phyloP scores from a whole-genome alignment of 2,888 invertebrate genomes.

The Iselma pallidipennis region DNA sequence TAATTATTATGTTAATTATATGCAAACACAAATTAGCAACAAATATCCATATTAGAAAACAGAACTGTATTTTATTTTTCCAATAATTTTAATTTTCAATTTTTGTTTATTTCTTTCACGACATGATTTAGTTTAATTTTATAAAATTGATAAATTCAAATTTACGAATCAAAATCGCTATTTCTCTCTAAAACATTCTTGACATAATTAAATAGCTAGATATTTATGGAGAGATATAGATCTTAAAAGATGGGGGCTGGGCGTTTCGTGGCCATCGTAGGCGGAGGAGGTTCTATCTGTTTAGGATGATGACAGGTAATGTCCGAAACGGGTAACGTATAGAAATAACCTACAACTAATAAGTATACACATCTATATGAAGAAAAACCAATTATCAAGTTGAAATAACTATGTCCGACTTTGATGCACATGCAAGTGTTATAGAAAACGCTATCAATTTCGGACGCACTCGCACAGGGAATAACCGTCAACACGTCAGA shows the following conservation, averaged over 20 bases:
- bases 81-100: no score
- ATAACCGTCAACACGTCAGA: slow-evolving; percentile 2
- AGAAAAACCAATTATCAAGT: slow-evolving; percentile 25
- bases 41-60: slow-evolving; percentile 13
- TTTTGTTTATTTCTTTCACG: no score
- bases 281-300: slow-evolving; percentile 16
- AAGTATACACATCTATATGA: background rate
- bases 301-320: slow-evolving; percentile 23
- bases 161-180: slow-evolving; percentile 8
- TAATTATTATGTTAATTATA: slow-evolving; percentile 27
- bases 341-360: slow-evolving; percentile 8
- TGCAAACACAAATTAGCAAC: slow-evolving; percentile 25
- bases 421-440: slow-evolving; percentile 11
- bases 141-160: slow-evolving; percentile 19
- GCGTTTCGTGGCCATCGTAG: slow-evolving; percentile 20
- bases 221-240: slow-evolving; percentile 38
- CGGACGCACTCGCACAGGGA: background rate
- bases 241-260: slow-evolving; percentile 30
- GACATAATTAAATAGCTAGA: slow-evolving; percentile 40
- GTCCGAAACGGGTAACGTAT: slow-evolving; percentile 24
- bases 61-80: no score
- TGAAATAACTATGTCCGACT: slow-evolving; percentile 20
- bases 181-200: slow-evolving; percentile 34
- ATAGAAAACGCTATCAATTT: slow-evolving; percentile 20
- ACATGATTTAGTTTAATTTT: no score